Evolutionary conservation across 2,113 vertebrate species (phyloP).

Genomic region (Amazona vittata): DNA sequence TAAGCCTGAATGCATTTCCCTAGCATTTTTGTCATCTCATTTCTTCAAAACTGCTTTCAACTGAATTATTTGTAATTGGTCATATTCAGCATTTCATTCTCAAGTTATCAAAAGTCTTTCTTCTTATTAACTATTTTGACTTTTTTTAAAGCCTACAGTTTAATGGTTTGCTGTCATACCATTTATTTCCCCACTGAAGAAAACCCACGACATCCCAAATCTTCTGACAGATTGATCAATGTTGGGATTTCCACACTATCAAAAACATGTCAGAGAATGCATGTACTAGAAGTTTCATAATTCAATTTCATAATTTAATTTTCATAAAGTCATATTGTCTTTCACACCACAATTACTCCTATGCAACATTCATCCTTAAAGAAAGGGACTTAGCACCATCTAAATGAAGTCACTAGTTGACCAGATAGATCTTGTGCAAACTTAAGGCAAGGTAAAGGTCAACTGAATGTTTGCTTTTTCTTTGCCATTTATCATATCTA

Average conservation of each 20-base stretch:
- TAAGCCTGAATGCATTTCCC: neutral
- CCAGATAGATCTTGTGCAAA: neutral
- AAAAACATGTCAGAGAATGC: neutral
- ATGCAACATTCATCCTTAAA: neutral
- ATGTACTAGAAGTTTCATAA: neutral
- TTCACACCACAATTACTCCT: neutral
- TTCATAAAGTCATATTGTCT: neutral
- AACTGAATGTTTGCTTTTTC: neutral
- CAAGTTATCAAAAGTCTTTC: neutral
- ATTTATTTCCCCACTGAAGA: neutral
- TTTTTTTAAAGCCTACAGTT: neutral
- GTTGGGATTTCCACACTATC: neutral
- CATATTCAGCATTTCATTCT: neutral
- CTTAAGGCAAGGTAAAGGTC: neutral
- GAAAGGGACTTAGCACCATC: neutral
- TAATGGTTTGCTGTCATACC: neutral
- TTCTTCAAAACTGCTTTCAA: neutral
- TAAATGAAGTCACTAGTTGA: neutral
- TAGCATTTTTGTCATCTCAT: neutral
- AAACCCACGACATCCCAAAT: neutral
- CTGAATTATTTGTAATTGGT: neutral
- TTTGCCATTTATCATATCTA: neutral
- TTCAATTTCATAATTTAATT: neutral
- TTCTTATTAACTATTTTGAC: neutral
- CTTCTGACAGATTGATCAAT: neutral